Conservation (phyloP, 2,113 vertebrate species). For the Uria lomvia region DNA sequence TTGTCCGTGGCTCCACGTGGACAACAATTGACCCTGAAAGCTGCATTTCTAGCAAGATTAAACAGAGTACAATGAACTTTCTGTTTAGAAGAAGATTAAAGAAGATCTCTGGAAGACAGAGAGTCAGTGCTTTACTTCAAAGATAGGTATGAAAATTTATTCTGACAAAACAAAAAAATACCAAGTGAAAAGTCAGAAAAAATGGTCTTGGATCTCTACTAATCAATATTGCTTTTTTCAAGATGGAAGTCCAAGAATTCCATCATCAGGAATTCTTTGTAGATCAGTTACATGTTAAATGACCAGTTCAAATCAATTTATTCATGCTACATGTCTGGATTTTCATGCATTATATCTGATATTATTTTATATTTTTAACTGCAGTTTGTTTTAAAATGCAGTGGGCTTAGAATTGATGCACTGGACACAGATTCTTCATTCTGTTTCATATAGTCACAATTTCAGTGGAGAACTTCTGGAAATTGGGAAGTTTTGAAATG, state of each 20-base stretch:
- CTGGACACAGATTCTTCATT: background rate
- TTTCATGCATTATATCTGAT: background rate
- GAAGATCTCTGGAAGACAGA: conserved; percentile 6
- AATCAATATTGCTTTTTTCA: background rate
- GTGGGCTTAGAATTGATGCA: background rate
- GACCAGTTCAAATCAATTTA: background rate
- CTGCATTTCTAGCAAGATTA: background rate
- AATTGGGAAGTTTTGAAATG: background rate
- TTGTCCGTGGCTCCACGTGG: background rate
- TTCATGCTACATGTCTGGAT: background rate
- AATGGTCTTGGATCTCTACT: background rate
- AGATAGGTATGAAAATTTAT: background rate
- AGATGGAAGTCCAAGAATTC: background rate
- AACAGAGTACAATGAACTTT: background rate
- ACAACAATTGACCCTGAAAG: background rate
- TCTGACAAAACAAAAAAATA: conserved; percentile 7
- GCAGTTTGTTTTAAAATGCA: background rate
- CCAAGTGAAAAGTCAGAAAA: background rate
- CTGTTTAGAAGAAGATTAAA: conserved; percentile 27
- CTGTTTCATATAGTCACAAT: background rate
- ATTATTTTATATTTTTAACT: background rate
- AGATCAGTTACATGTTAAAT: background rate
- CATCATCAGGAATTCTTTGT: background rate
- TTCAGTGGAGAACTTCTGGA: background rate
- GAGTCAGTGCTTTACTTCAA: conserved; percentile 1